Evolutionary conservation across 2,888 invertebrate genomes (phyloP).

Genomic region (Lithophane socia): DNA sequence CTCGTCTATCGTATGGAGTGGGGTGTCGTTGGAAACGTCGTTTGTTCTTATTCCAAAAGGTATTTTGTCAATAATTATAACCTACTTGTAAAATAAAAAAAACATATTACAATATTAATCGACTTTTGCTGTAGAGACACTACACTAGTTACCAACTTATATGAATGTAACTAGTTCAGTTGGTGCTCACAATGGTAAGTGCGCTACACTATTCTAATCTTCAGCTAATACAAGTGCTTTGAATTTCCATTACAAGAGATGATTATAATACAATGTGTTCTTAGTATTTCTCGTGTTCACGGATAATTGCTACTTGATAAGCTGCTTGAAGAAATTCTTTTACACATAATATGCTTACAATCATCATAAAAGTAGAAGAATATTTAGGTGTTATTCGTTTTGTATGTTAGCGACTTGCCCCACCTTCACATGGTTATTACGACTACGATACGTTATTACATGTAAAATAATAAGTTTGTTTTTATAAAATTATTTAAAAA

Average conservation of each 20-base stretch:
- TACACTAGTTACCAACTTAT: neutral
- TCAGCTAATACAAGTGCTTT: neutral
- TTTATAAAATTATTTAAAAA: too few relatives aligned
- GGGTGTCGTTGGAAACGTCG: too few relatives aligned
- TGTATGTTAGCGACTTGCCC: neutral
- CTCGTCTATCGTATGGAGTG: too few relatives aligned
- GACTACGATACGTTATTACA: too few relatives aligned
- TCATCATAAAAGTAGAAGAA: neutral
- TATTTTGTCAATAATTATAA: neutral
- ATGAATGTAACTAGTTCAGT: neutral
- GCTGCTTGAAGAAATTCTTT: neutral
- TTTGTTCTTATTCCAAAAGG: neutral
- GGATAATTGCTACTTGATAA: neutral
- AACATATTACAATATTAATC: neutral
- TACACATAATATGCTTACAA: neutral
- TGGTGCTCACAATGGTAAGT: neutral
- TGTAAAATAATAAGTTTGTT: too few relatives aligned
- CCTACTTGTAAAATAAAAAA: neutral
- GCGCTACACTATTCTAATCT: neutral
- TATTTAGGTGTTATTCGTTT: too few relatives aligned
- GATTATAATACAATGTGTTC: neutral
- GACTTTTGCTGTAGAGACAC: neutral
- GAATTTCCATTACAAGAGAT: neutral
- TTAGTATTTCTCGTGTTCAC: constrained; percentile 1
- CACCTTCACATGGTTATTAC: neutral